Evolutionary conservation across 1,140 invertebrate species (phyloP).

Genomic region (Habropoda laboriosa): DNA sequence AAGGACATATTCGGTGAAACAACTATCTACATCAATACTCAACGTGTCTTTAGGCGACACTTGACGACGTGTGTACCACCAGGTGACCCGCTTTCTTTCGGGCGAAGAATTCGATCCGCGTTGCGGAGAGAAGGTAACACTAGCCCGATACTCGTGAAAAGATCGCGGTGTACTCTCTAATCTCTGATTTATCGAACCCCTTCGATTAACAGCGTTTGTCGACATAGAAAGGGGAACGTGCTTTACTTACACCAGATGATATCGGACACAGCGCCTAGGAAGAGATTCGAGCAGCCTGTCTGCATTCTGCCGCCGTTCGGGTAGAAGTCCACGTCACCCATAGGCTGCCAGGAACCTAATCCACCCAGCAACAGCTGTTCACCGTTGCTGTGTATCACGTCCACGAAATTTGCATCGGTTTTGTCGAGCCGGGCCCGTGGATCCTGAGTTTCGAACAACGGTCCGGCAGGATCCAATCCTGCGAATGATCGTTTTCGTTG

Average conservation of each 20-base stretch:
- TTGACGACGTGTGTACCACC: not conserved
- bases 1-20: constrained; percentile 12
- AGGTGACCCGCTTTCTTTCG: constrained; percentile 71
- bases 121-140: constrained; percentile 69
- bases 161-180: constrained; percentile 73
- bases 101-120: constrained; percentile 60
- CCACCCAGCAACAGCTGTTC: constrained; percentile 93
- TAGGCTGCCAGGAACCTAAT: constrained; percentile 91
- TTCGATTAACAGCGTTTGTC: not conserved
- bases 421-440: constrained; percentile 90
- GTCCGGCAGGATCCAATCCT: constrained; percentile 95
- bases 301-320: constrained; percentile 95
- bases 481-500: constrained; percentile 34
- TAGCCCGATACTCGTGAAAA: constrained; percentile 69
- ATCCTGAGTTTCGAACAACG: constrained; percentile 93
- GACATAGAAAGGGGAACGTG: not conserved
- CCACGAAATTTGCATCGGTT: constrained; percentile 94
- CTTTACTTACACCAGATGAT: constrained; percentile 92
- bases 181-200: constrained; percentile 56
- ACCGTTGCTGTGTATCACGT: constrained; percentile 97
- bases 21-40: not conserved
- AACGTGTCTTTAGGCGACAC: not conserved
- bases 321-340: constrained; percentile 96
- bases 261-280: constrained; percentile 94
- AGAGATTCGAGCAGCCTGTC: constrained; percentile 91